A percentile compares a stretch with the other conserved stretches of the same genome.
These are phyloP conservation scores for Adelosebastes latens DNA, from an alignment of 2,797 vertebrate species.

Conservation along the genomic window DNA sequence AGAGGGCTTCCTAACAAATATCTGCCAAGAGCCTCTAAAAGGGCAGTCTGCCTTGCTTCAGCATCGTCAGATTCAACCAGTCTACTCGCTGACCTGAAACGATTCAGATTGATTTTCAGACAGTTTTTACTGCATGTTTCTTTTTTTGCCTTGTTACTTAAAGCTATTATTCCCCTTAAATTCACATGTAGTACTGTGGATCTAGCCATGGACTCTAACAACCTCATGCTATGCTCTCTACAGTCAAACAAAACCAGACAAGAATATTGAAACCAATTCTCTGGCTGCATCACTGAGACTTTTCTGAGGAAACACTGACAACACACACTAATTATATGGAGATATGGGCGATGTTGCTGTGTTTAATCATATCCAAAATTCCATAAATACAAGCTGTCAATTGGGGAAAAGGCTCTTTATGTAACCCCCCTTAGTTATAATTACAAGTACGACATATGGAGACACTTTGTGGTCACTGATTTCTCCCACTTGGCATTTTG, in stretches of 20 bases:
- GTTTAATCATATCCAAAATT: constrained; percentile 7
- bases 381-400: constrained; percentile 14
- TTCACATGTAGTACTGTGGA: neutral
- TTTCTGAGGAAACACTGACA: constrained; percentile 7
- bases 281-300: neutral
- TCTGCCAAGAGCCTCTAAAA: constrained; percentile 11
- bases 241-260: neutral
- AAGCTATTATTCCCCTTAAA: constrained; percentile 1
- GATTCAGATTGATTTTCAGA: constrained; percentile 27
- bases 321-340: neutral
- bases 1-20: constrained; percentile 15
- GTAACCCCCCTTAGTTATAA: neutral
- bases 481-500: constrained; percentile 3
- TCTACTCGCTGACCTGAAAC: constrained; percentile 17
- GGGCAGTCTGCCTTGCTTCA: neutral
- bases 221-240: neutral
- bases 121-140: constrained; percentile 2
- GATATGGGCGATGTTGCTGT: neutral
- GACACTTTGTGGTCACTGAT: constrained; percentile 21
- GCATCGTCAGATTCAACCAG: neutral
- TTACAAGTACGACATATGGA: constrained; percentile 1
- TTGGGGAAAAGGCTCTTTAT: neutral
- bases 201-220: neutral
- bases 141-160: constrained; percentile 13
- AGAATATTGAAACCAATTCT: neutral